Evolutionary conservation across 2,113 vertebrate species (phyloP).

Genomic region (Silurus meridionalis): DNA sequence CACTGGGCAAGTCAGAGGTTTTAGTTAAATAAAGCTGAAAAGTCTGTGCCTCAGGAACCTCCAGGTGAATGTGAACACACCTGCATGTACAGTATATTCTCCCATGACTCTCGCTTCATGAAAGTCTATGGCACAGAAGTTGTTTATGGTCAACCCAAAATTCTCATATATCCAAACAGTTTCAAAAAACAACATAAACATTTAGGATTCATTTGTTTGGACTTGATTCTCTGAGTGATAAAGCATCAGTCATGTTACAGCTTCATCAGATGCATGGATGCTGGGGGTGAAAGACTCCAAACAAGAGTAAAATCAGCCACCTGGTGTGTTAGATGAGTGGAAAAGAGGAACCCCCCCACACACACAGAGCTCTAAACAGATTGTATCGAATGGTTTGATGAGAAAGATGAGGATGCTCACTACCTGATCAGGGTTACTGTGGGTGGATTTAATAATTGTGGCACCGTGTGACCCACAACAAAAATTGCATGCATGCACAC

Average conservation of each 20-base stretch:
- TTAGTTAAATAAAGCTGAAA: background rate
- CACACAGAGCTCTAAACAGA: background rate
- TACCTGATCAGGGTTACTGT: background rate
- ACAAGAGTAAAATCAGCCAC: constrained; percentile 2
- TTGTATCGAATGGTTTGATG: background rate
- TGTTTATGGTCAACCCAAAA: background rate
- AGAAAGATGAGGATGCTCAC: background rate
- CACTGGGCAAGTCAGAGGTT: background rate
- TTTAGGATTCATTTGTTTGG: background rate
- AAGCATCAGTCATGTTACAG: background rate
- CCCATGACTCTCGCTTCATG: background rate
- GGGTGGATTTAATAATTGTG: background rate
- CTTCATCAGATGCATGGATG: background rate
- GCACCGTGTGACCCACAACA: too few species aligned
- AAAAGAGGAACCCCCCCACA: background rate
- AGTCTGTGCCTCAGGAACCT: background rate
- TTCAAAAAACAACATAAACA: background rate
- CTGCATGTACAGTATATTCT: background rate
- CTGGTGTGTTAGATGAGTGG: background rate
- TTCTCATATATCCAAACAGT: background rate
- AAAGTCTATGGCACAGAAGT: background rate
- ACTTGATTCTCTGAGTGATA: background rate
- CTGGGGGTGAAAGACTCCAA: background rate
- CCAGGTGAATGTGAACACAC: background rate
- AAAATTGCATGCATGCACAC: background rate